These are phyloP conservation scores for Eugnorisma glareosa DNA, from an alignment of 2,888 invertebrate species.

Conservation along the genomic window DNA sequence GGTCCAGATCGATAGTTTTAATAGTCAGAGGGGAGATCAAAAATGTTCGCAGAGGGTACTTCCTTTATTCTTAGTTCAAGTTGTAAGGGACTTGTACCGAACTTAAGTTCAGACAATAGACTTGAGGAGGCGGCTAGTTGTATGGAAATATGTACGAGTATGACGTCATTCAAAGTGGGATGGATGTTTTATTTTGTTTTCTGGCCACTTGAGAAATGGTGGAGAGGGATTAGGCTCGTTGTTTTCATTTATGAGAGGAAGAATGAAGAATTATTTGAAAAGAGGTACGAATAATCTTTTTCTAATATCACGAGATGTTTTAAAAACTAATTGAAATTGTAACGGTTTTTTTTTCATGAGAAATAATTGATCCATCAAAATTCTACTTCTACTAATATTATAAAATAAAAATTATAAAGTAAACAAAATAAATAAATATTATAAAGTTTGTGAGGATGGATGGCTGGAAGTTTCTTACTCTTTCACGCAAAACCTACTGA, in stretches of 20 bases:
- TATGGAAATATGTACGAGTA: constrained; percentile 18
- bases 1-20: constrained; percentile 59
- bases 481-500: no score
- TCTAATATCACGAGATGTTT: background rate
- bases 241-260: background rate
- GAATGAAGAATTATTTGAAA: background rate
- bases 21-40: constrained; percentile 64
- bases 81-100: constrained; percentile 43
- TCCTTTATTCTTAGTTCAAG: constrained; percentile 51
- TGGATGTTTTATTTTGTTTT: constrained; percentile 11
- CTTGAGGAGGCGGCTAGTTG: constrained; percentile 26
- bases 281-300: background rate
- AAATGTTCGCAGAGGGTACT: constrained; percentile 44
- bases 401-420: no score
- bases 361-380: background rate
- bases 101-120: constrained; percentile 40
- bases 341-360: background rate
- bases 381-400: no score
- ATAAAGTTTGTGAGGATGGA: no score
- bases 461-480: no score
- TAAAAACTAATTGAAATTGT: background rate
- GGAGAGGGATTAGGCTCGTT: background rate
- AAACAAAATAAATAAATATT: no score
- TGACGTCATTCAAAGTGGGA: constrained; percentile 11
- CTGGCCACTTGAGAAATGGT: background rate